phyloP scores from a whole-genome alignment of 1,140 invertebrate species.

The Drosophila tropicalis region DNA sequence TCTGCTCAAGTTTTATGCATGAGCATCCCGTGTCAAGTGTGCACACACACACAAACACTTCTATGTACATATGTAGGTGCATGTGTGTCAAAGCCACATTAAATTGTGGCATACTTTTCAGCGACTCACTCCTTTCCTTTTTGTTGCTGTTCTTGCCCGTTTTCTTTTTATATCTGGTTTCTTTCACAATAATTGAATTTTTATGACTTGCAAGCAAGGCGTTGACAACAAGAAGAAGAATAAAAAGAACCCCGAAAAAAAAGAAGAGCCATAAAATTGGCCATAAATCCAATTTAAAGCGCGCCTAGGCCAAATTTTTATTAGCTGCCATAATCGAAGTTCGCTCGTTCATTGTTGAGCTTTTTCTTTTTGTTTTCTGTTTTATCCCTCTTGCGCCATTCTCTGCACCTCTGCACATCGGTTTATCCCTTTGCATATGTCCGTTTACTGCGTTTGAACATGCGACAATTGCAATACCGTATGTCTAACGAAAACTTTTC shows the following conservation, averaged over 20 bases:
- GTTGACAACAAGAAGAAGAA: conserved; percentile 35
- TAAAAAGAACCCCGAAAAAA: conserved; percentile 16
- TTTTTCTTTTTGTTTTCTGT: background rate
- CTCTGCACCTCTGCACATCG: background rate
- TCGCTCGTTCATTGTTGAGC: conserved; percentile 38
- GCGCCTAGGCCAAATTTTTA: conserved; percentile 62
- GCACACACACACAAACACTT: conserved; percentile 4
- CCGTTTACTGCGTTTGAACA: conserved; percentile 63
- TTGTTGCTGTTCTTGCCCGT: conserved; percentile 18
- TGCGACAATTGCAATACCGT: conserved; percentile 60
- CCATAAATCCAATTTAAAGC: conserved; percentile 46
- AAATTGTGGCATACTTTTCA: conserved; percentile 45
- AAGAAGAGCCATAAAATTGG: conserved; percentile 54
- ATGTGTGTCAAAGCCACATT: conserved; percentile 67
- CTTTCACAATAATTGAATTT: conserved; percentile 69
- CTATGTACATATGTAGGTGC: conserved; percentile 49
- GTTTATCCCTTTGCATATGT: conserved; percentile 19
- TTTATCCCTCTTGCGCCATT: background rate
- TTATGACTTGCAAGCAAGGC: conserved; percentile 53
- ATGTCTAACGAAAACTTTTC: conserved; percentile 14
- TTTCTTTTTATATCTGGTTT: conserved; percentile 39
- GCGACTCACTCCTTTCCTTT: conserved; percentile 22
- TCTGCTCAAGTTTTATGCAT: conserved; percentile 34
- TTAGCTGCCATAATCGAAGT: conserved; percentile 72
- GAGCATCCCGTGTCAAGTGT: conserved; percentile 36